Percentiles rank a stretch among this genome's conserved stretches.
phyloP scores from a whole-genome alignment of 2,797 vertebrate genomes.

The Rhinella marina region DNA sequence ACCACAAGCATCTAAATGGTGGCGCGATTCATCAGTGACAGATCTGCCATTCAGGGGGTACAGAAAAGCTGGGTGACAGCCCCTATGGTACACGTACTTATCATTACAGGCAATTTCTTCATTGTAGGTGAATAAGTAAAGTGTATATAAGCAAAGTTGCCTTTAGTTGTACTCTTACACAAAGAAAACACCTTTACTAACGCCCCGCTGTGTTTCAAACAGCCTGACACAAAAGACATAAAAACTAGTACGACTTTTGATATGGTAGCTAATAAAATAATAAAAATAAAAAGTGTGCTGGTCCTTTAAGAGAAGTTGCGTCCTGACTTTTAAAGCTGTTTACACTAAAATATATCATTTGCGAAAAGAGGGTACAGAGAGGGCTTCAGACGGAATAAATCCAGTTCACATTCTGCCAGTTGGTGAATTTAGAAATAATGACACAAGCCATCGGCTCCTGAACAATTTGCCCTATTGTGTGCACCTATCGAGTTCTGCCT shows the following conservation, averaged over 20 bases:
- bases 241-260: neutral
- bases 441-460: conserved; percentile 47
- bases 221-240: neutral
- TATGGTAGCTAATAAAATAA: neutral
- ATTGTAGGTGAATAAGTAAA: neutral
- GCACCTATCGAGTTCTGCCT: conserved; percentile 49
- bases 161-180: neutral
- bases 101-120: neutral
- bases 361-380: neutral
- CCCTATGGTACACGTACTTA: too few species aligned
- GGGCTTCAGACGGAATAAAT: conserved; percentile 25
- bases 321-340: neutral
- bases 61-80: neutral
- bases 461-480: conserved; percentile 58
- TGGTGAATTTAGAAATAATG: conserved; percentile 40
- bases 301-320: neutral
- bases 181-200: neutral
- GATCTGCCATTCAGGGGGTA: neutral
- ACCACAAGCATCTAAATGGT: too few species aligned
- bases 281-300: neutral
- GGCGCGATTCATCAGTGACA: neutral
- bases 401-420: conserved; percentile 11
- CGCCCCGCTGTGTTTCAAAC: too few species aligned
- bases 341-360: conserved; percentile 27
- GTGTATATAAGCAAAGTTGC: neutral